phyloP scores from a whole-genome alignment of 1,140 invertebrate species.

The Idris sp. region DNA sequence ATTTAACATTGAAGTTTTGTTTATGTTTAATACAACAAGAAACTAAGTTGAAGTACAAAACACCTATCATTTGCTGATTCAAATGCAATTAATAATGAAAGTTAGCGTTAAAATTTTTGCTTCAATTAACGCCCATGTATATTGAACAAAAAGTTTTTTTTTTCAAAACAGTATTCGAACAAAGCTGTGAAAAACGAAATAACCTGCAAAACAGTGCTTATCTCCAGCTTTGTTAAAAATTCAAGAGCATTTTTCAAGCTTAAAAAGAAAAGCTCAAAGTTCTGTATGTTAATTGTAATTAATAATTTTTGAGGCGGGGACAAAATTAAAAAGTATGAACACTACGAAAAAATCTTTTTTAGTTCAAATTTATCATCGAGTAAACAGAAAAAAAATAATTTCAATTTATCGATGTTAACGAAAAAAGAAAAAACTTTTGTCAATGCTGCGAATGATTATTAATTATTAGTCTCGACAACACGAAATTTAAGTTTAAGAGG shows the following conservation, averaged over 20 bases:
- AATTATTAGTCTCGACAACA: slow-evolving; percentile 11
- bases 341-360: slow-evolving; percentile 16
- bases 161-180: slow-evolving; percentile 8
- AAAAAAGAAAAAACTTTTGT: slow-evolving; percentile 15
- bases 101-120: slow-evolving; percentile 29
- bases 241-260: slow-evolving; percentile 20
- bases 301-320: slow-evolving; percentile 11
- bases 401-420: slow-evolving; percentile 1
- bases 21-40: no score
- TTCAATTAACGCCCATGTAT: slow-evolving; percentile 18
- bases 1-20: no score
- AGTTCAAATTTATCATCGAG: not conserved
- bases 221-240: slow-evolving; percentile 27
- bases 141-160: slow-evolving; percentile 14
- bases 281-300: slow-evolving; percentile 38
- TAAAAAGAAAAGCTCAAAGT: slow-evolving; percentile 26
- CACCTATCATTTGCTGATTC: no score
- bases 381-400: not conserved
- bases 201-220: slow-evolving; percentile 20
- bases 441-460: slow-evolving; percentile 14
- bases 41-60: no score
- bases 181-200: slow-evolving; percentile 31
- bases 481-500: not conserved
- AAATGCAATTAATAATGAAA: slow-evolving; percentile 18
- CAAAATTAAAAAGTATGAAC: slow-evolving; percentile 37